Percentiles rank a stretch among this genome's conserved stretches.
These are phyloP conservation scores for Zele albiditarsus DNA, from an alignment of 2,888 invertebrate species.

Conservation along the genomic window DNA sequence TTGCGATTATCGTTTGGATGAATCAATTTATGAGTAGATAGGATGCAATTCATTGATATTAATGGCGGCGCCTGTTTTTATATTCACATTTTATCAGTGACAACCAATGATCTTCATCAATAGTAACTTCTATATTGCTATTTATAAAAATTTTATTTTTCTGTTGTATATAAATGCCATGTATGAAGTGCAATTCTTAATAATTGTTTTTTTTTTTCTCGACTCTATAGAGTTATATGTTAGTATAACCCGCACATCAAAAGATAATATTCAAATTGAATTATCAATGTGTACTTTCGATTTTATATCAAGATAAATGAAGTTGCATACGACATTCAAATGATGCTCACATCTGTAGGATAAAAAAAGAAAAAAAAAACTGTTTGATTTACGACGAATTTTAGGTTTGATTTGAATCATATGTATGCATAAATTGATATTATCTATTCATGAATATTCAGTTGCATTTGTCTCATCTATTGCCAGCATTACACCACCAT, in stretches of 20 bases:
- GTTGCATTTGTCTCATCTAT: not conserved
- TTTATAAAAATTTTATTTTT: not conserved
- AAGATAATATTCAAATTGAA: no score
- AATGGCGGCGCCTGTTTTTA: not conserved
- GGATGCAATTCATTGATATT: not conserved
- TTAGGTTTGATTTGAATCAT: no score
- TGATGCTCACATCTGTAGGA: no score
- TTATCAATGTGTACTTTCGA: no score
- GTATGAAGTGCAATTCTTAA: no score
- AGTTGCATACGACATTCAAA: no score
- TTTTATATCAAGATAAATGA: no score
- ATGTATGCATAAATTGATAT: no score
- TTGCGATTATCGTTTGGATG: constrained; percentile 13
- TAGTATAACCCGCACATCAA: not conserved
- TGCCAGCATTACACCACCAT: not conserved
- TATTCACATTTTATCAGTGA: constrained; percentile 20
- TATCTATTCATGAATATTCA: no score
- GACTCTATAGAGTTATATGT: not conserved
- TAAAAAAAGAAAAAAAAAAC: no score
- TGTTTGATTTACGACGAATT: no score
- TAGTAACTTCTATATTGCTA: not conserved
- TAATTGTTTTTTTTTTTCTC: no score
- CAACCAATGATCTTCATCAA: not conserved
- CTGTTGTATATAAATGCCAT: not conserved
- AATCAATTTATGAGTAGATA: constrained; percentile 21